Conservation (phyloP, 23 tunicate species). For the Corella eumyota region DNA sequence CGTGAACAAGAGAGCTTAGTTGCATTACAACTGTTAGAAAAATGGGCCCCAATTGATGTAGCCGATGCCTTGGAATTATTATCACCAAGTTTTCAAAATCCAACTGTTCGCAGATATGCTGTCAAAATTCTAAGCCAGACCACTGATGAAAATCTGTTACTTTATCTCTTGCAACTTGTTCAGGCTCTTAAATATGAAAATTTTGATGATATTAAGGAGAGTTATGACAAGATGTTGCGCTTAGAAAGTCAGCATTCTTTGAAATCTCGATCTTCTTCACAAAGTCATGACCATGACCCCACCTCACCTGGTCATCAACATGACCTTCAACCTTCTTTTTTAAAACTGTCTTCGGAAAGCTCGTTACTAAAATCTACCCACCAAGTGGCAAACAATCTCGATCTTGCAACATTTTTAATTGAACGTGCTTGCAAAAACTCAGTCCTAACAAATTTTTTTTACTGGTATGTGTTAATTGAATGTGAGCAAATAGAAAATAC, state of each 20-base stretch:
- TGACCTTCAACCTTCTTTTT: too few species aligned
- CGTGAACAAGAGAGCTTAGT: conserved; percentile 53
- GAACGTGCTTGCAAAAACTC: conserved; percentile 75
- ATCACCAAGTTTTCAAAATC: conserved; percentile 57
- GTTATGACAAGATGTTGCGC: conserved; percentile 2
- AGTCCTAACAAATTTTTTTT: conserved; percentile 71
- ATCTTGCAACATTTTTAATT: conserved; percentile 81
- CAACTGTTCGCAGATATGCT: conserved; percentile 88
- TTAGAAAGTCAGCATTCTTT: too few species aligned
- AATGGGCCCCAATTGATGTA: conserved; percentile 89
- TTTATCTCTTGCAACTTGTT: conserved; percentile 91
- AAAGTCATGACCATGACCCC: too few species aligned
- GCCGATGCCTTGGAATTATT: conserved; percentile 77
- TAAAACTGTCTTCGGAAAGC: too few species aligned
- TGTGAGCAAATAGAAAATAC: conserved; percentile 36
- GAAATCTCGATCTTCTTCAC: too few species aligned
- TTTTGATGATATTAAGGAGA: conserved; percentile 61
- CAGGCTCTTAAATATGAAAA: conserved; percentile 96
- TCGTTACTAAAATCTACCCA: not conserved
- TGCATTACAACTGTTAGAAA: conserved; percentile 71
- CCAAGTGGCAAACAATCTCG: conserved; percentile 11
- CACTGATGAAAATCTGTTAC: conserved; percentile 65
- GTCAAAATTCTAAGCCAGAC: conserved; percentile 61
- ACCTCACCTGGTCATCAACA: too few species aligned
- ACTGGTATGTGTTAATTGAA: conserved; percentile 90